Evolutionary conservation across 2,888 invertebrate species (phyloP).

Genomic region (Eledona agricola): DNA sequence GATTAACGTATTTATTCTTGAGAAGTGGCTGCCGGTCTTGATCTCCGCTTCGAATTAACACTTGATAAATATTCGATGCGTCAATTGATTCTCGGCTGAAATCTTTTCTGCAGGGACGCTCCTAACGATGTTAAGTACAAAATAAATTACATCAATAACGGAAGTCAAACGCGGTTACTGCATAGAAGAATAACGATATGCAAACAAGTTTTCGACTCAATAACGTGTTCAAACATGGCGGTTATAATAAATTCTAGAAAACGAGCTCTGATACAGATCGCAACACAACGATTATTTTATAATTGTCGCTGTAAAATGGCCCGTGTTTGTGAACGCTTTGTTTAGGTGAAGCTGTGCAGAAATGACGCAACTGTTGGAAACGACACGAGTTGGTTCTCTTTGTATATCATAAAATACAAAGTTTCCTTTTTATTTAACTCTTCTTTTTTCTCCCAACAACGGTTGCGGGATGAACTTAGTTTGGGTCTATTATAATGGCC

Average conservation of each 20-base stretch:
- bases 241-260: constrained; percentile 28
- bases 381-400: too few species aligned
- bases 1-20: constrained; percentile 27
- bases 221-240: constrained; percentile 26
- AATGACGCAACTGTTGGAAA: too few species aligned
- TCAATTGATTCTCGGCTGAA: background rate
- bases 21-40: constrained; percentile 1
- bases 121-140: constrained; percentile 23
- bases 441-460: too few species aligned
- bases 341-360: too few species aligned
- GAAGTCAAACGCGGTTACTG: constrained; percentile 30
- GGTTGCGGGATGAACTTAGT: too few species aligned
- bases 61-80: constrained; percentile 1
- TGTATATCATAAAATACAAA: too few species aligned
- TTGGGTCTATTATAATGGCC: too few species aligned
- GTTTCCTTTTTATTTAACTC: too few species aligned
- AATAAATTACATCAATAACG: constrained; percentile 31
- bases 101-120: constrained; percentile 8
- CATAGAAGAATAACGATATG: constrained; percentile 33
- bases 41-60: too few species aligned
- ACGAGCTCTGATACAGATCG: constrained; percentile 7
- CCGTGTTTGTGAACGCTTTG: too few species aligned
- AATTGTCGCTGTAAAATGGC: constrained; percentile 4
- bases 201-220: constrained; percentile 33
- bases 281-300: constrained; percentile 9